Evolutionary conservation across 2,797 vertebrate genomes (phyloP).

Genomic region (Aeoliscus strigatus): DNA sequence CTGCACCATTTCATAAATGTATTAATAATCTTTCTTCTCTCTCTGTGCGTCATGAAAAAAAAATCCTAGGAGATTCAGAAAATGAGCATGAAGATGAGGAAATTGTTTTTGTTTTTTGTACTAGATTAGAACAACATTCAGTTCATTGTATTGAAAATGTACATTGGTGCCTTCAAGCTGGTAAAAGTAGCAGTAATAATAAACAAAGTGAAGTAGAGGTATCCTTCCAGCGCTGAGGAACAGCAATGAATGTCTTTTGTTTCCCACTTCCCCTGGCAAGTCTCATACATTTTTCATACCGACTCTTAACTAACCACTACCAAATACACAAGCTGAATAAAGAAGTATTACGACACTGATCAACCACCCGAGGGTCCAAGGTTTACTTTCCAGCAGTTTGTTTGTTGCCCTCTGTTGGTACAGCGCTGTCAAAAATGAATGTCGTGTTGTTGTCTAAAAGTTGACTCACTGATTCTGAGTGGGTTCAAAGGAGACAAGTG

Average conservation of each 20-base stretch:
- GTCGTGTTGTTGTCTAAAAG: no score
- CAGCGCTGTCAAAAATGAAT: no score
- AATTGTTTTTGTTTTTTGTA: slow-evolving; percentile 12
- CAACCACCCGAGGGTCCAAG: no score
- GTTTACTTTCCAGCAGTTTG: no score
- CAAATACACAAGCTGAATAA: no score
- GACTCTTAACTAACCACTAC: no score
- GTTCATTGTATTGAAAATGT: slow-evolving; percentile 39
- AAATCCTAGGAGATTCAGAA: slow-evolving; percentile 38
- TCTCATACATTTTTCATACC: no score
- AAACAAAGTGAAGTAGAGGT: slow-evolving; percentile 26
- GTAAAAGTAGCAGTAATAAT: slow-evolving; percentile 23
- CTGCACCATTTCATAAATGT: slow-evolving; percentile 48
- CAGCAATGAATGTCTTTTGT: slow-evolving; percentile 19
- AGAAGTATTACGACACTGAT: no score
- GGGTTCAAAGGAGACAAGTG: no score
- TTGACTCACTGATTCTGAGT: no score
- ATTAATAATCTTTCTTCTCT: slow-evolving; percentile 42
- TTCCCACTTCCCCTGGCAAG: slow-evolving; percentile 9
- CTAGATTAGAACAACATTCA: slow-evolving; percentile 33
- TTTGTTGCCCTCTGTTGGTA: no score
- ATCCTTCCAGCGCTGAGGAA: slow-evolving; percentile 20
- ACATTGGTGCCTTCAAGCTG: slow-evolving; percentile 31
- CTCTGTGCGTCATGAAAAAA: slow-evolving; percentile 25
- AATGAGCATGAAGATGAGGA: slow-evolving; percentile 40